These are phyloP conservation scores for Gopherus flavomarginatus DNA, from an alignment of 2,113 vertebrate genomes.

Conservation along the genomic window DNA sequence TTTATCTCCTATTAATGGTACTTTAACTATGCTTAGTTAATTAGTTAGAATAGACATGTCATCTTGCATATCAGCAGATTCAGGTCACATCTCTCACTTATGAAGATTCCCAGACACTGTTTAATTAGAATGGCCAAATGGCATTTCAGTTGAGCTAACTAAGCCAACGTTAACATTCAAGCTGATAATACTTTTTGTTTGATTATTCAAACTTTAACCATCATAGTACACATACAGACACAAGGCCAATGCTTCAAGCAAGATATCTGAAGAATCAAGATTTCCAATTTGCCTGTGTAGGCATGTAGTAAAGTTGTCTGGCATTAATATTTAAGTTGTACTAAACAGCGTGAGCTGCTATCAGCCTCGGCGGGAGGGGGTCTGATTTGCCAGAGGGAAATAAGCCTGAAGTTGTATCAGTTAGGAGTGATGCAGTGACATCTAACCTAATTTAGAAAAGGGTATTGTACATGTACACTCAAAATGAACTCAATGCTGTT, in stretches of 20 bases:
- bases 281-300: not conserved
- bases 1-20: not conserved
- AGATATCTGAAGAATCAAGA: not conserved
- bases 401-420: not conserved
- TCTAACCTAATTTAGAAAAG: not conserved
- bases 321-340: too few relatives aligned
- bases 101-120: not conserved
- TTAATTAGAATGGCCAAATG: not conserved
- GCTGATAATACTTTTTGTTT: not conserved
- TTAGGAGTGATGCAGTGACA: not conserved
- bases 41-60: not conserved
- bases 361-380: accelerated
- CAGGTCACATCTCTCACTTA: not conserved
- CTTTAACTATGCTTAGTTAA: not conserved
- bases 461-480: not conserved
- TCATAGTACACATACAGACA: too few relatives aligned
- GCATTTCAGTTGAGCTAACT: not conserved
- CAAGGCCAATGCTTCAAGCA: too few relatives aligned
- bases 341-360: too few relatives aligned
- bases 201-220: not conserved
- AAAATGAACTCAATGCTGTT: constrained; percentile 34
- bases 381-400: not conserved
- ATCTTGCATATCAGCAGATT: not conserved
- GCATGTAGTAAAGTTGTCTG: not conserved
- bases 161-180: not conserved